Conservation (phyloP, 1,140 invertebrate species). For the Zaprionus capensis region DNA sequence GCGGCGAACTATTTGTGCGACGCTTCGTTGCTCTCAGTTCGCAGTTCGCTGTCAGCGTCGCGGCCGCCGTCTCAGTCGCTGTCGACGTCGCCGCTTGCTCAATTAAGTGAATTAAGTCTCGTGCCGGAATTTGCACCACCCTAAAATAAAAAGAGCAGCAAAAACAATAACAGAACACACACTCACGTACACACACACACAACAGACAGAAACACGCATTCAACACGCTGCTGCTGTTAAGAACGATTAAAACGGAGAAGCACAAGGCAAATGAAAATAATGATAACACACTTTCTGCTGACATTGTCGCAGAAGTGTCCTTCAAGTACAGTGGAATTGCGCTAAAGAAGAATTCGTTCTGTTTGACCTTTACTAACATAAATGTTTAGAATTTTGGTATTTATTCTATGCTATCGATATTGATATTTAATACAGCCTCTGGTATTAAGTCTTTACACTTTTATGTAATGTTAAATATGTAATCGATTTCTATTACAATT, state of each 20-base stretch:
- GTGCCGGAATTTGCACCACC: constrained; percentile 76
- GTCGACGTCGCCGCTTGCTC: constrained; percentile 53
- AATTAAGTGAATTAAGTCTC: constrained; percentile 80
- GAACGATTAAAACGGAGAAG: constrained; percentile 67
- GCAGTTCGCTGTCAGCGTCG: constrained; percentile 7
- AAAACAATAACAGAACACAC: constrained; percentile 53
- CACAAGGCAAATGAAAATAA: constrained; percentile 45
- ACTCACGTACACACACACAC: constrained; percentile 11
- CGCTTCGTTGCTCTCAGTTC: constrained; percentile 28
- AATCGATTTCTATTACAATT: not conserved
- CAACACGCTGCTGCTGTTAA: constrained; percentile 53
- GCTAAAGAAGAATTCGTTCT: not conserved
- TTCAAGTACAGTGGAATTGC: not conserved
- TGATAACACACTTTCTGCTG: constrained; percentile 37
- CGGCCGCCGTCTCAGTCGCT: constrained; percentile 10
- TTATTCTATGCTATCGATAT: not conserved
- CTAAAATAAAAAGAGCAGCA: constrained; percentile 42
- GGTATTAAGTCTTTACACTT: not conserved
- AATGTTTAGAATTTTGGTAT: too few species aligned
- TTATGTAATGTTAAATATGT: not conserved
- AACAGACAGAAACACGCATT: constrained; percentile 12
- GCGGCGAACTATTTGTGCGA: constrained; percentile 65
- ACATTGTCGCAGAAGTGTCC: constrained; percentile 26
- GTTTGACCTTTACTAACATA: too few species aligned
- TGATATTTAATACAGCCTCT: not conserved